Evolutionary conservation across 2,113 vertebrate species (phyloP).

Genomic region (Tauraco erythrolophus): DNA sequence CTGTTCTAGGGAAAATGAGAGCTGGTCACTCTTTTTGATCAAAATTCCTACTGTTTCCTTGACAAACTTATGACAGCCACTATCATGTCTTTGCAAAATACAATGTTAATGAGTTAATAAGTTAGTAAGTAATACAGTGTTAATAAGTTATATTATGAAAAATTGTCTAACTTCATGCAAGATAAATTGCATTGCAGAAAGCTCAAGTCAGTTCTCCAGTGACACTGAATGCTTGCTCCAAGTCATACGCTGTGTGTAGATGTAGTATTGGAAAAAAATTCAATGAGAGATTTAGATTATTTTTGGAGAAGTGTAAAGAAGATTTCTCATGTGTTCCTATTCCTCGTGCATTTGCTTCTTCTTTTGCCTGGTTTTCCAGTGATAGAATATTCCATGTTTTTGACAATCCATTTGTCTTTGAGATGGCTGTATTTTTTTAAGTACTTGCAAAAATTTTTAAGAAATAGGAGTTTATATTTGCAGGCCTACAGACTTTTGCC

Average conservation of each 20-base stretch:
- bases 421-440: background rate
- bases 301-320: background rate
- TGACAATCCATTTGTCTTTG: background rate
- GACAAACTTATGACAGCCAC: background rate
- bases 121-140: background rate
- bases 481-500: background rate
- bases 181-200: background rate
- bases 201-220: background rate
- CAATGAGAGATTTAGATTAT: background rate
- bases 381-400: background rate
- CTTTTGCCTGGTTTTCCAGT: background rate
- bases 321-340: background rate
- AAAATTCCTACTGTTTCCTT: background rate
- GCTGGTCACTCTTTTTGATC: background rate
- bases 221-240: background rate
- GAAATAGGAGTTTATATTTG: background rate
- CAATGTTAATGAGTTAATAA: fast-evolving
- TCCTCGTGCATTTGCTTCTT: background rate
- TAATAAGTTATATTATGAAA: background rate
- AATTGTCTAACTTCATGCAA: background rate
- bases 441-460: fast-evolving
- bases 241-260: background rate
- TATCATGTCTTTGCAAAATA: fast-evolving
- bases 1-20: background rate
- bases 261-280: background rate